Conservation (phyloP, 1,140 invertebrate species). For the Zaprionus vittiger region DNA sequence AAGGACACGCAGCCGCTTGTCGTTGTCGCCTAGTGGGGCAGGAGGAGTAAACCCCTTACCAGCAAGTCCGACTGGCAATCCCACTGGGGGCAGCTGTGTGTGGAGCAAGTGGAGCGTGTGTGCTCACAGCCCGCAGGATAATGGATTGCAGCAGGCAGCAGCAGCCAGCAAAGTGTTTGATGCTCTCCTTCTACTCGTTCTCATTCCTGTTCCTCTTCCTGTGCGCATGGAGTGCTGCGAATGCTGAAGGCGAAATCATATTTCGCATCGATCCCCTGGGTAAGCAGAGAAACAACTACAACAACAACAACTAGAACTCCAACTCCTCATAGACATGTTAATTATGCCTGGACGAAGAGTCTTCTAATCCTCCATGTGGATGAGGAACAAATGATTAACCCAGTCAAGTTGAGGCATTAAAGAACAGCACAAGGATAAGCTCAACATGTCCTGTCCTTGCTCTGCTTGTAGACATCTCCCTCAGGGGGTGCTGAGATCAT, state of each 20-base stretch:
- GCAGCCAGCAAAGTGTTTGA: conserved; percentile 54
- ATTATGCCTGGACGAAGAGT: conserved; percentile 5
- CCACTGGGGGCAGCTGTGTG: not conserved
- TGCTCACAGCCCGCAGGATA: conserved; percentile 47
- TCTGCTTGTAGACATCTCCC: not conserved
- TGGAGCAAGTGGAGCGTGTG: conserved; percentile 11
- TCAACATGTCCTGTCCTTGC: not conserved
- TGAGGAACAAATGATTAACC: not conserved
- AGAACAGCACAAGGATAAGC: no score
- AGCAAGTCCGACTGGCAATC: not conserved
- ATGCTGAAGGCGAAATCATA: conserved; percentile 70
- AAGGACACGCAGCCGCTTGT: not conserved
- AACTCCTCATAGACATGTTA: conserved; percentile 9
- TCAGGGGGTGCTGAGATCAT: not conserved
- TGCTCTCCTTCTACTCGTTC: conserved; percentile 45
- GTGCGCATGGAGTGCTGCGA: conserved; percentile 51
- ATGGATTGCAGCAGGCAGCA: conserved; percentile 66
- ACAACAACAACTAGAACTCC: not conserved
- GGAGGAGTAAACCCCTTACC: not conserved
- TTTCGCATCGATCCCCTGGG: conserved; percentile 79
- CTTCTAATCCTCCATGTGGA: not conserved
- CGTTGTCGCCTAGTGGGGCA: not conserved
- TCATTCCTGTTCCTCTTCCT: conserved; percentile 45
- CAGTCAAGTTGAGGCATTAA: not conserved
- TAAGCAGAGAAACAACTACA: conserved; percentile 47